Evolutionary conservation across 2,888 invertebrate species (phyloP).

Genomic region (Sisyra terminalis): DNA sequence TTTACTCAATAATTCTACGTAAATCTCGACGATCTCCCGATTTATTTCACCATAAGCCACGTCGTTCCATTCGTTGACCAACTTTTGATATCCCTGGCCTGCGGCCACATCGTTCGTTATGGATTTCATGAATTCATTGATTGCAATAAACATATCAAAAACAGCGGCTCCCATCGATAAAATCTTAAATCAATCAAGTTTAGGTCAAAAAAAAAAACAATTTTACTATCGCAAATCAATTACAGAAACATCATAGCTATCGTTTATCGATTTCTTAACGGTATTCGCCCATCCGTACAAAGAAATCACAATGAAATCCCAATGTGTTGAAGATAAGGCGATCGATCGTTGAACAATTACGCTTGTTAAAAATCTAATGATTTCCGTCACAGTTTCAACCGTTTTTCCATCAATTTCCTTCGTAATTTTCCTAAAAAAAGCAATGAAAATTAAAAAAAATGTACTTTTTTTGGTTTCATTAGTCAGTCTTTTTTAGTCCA

Average conservation of each 20-base stretch:
- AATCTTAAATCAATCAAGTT: constrained; percentile 22
- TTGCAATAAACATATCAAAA: constrained; percentile 31
- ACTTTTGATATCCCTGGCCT: constrained; percentile 24
- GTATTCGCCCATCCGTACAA: constrained; percentile 49
- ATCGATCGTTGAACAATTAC: constrained; percentile 20
- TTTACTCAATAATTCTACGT: too few relatives aligned
- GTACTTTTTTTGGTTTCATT: background rate
- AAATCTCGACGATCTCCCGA: constrained; percentile 3
- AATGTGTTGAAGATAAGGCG: constrained; percentile 30
- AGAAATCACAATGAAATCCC: constrained; percentile 61
- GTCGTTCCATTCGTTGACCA: constrained; percentile 57
- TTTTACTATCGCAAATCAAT: constrained; percentile 9
- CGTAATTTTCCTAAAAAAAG: background rate
- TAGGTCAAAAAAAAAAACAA: background rate
- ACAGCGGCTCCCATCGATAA: constrained; percentile 33
- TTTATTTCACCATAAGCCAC: constrained; percentile 52
- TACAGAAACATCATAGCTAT: background rate
- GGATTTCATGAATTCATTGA: constrained; percentile 28
- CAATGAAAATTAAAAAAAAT: background rate
- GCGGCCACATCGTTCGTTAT: constrained; percentile 21
- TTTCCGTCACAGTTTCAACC: constrained; percentile 24
- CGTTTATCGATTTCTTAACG: constrained; percentile 24
- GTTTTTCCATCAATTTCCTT: constrained; percentile 18
- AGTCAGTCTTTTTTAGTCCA: background rate
- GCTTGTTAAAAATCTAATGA: constrained; percentile 23